Conservation (phyloP, 2,797 vertebrate species). For the Peromyscus melanophrys region DNA sequence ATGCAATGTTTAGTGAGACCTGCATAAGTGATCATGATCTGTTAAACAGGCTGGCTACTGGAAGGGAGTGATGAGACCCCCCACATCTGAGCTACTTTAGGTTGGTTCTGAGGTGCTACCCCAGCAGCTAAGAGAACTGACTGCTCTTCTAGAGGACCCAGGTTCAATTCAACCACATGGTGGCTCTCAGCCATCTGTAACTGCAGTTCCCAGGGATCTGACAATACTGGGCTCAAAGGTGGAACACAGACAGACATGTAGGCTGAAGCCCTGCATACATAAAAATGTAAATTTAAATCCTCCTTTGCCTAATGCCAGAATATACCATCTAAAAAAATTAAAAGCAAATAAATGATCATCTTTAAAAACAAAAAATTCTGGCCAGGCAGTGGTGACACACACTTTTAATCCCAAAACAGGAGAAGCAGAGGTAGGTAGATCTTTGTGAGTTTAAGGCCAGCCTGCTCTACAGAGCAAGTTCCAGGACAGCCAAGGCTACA, state of each 20-base stretch:
- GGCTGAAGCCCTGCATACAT: not conserved
- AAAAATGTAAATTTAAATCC: not conserved
- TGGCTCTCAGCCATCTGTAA: not conserved
- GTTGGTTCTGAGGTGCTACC: not conserved
- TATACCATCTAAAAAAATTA: conserved; percentile 4
- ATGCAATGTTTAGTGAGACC: not conserved
- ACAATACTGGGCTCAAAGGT: not conserved
- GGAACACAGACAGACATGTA: not conserved
- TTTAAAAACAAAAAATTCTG: not conserved
- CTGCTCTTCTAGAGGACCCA: not conserved
- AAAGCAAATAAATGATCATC: conserved; percentile 11
- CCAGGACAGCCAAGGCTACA: not conserved
- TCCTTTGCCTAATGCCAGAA: not conserved
- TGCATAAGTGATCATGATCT: fast-evolving
- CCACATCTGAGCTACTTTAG: not conserved
- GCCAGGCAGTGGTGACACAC: not conserved
- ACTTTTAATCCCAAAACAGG: not conserved
- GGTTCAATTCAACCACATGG: not conserved
- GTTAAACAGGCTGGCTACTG: not conserved
- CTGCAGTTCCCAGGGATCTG: not conserved
- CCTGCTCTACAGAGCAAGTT: not conserved
- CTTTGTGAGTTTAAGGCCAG: not conserved
- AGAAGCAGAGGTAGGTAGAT: not conserved
- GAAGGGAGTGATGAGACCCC: not conserved
- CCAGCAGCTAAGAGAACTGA: not conserved